Evolutionary conservation across 2,888 invertebrate genomes (phyloP), one percentile per base, ranked within the genome.

Genomic region (Prostheceraeus crozeri): DNA sequence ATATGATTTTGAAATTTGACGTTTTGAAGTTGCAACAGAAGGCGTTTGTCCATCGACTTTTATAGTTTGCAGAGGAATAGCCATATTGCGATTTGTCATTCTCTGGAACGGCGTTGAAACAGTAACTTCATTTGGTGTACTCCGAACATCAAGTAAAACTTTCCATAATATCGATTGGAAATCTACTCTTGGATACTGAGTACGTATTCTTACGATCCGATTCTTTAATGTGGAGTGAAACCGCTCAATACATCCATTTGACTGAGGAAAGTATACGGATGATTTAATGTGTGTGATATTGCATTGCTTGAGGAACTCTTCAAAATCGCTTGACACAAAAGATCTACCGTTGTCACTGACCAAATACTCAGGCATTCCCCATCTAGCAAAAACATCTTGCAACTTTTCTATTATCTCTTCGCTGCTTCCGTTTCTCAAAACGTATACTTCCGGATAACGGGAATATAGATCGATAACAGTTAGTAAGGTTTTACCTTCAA

Each of bases 251-350:
- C 16, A 16, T 40, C 16, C 14, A 40, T 40, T 40, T 16, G 40
- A 14, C 40, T 40, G 40, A 21, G 40, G n/a, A 40, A 16, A 40
- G 19, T n/a, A 40, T 40, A 40, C 40, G 14, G 40, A 40, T 16
- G 40, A 40, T 40, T 40, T 40, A 40, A 40, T 21, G 19, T 40
- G 40, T n/a, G 14, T 40, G 19, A 40, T 40, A n/a, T 40, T 40
- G 19, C 19, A 16, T 16, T 14, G 14, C 14, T 14, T 21, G 19
- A 40, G 40, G 19, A 40, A 40, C 19, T 40, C 19, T 21, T 40
- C n/a, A 40, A 40, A 40, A 16, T 40, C 40, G 19, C 6, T 21
- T 40, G 40, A 40, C 14, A 40, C 40, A 40, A 40, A 40, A 40
- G 40, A 16, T 40, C 16, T 21, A 14, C 40, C 40, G 19, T 40